Evolutionary conservation across 2,113 vertebrate species (phyloP).

Genomic region (Eleginops maclovinus): DNA sequence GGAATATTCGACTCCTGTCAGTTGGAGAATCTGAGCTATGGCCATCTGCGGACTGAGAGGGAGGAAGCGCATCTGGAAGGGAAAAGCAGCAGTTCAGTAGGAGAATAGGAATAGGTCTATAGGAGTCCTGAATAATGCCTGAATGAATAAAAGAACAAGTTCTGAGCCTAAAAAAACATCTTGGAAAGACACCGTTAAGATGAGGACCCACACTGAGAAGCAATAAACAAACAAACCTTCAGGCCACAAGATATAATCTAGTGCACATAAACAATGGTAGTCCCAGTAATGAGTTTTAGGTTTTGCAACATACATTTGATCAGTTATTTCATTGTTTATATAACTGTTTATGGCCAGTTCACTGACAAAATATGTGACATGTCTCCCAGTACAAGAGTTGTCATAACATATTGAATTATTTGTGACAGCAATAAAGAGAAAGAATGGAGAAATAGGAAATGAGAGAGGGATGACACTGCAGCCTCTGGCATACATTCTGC

Average conservation of each 20-base stretch:
- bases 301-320: too few species aligned
- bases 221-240: constrained; percentile 35
- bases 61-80: constrained; percentile 55
- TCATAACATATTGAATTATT: neutral
- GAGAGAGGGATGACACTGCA: neutral
- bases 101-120: constrained; percentile 11
- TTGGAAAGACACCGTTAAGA: constrained; percentile 25
- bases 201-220: constrained; percentile 19
- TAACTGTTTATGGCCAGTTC: constrained; percentile 1
- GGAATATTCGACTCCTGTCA: constrained; percentile 20
- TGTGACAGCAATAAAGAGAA: neutral
- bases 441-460: constrained; percentile 6
- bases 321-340: neutral
- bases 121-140: constrained; percentile 2
- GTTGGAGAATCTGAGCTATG: neutral
- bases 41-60: neutral
- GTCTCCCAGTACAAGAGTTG: neutral
- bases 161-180: constrained; percentile 38
- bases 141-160: constrained; percentile 28
- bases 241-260: constrained; percentile 38
- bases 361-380: neutral
- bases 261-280: constrained; percentile 3
- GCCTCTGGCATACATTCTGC: constrained; percentile 2
- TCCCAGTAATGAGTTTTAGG: neutral
- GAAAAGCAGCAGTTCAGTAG: constrained; percentile 1